phyloP scores from a whole-genome alignment of 2,797 vertebrate species.

The Schizopygopsis malacanthus region DNA sequence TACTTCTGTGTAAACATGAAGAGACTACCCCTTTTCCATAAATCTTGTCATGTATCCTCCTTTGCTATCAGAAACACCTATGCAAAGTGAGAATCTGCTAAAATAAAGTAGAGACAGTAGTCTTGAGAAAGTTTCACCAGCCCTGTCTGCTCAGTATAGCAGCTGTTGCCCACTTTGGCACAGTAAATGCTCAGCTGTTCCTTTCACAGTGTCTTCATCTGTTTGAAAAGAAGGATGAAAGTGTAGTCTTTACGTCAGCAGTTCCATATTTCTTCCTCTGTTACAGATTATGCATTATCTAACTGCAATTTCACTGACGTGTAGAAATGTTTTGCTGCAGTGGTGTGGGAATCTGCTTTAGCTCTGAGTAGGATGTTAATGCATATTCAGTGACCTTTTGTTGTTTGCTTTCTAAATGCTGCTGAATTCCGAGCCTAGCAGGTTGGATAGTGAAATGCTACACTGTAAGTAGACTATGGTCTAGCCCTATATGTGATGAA shows the following conservation, averaged over 20 bases:
- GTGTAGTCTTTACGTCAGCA: background rate
- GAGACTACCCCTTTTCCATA: background rate
- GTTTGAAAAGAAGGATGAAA: slow-evolving; percentile 23
- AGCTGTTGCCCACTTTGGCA: slow-evolving; percentile 30
- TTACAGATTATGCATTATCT: background rate
- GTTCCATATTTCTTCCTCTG: background rate
- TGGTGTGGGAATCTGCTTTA: slow-evolving; percentile 5
- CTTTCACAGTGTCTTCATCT: slow-evolving; percentile 8
- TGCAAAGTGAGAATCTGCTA: background rate
- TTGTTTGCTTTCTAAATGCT: slow-evolving; percentile 7
- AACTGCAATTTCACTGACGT: background rate
- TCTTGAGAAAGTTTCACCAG: slow-evolving; percentile 24
- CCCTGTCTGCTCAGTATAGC: background rate
- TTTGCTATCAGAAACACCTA: background rate
- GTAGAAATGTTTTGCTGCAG: slow-evolving; percentile 10
- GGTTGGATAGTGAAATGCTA: background rate
- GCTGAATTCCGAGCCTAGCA: background rate
- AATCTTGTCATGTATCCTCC: background rate
- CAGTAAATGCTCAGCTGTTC: slow-evolving; percentile 40
- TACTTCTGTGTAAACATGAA: background rate
- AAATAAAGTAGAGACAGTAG: background rate
- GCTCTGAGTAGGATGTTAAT: slow-evolving; percentile 39
- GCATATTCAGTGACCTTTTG: slow-evolving; percentile 13
- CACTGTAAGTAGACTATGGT: background rate
- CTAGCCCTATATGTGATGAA: background rate